Evolutionary conservation across 2,113 vertebrate genomes (phyloP).

Genomic region (Epinephelus moara): DNA sequence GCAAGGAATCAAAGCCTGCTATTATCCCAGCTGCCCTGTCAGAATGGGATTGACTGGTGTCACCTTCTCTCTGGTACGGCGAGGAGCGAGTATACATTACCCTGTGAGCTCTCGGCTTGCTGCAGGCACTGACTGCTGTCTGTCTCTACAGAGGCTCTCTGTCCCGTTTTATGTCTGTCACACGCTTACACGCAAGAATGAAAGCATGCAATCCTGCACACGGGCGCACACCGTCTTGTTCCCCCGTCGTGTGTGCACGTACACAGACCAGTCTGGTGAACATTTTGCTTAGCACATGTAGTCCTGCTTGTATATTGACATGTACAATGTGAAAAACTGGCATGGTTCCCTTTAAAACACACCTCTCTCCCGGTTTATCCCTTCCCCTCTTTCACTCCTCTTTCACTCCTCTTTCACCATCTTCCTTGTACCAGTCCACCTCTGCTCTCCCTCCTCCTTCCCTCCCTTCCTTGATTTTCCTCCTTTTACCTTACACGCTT

Average conservation of each 20-base stretch:
- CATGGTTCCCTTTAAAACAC: slow-evolving; percentile 19
- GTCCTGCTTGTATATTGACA: slow-evolving; percentile 32
- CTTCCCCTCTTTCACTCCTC: slow-evolving; percentile 6
- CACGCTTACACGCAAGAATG: slow-evolving; percentile 64
- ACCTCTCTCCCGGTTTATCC: slow-evolving; percentile 12
- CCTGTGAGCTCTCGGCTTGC: slow-evolving; percentile 78
- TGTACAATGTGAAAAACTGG: slow-evolving; percentile 10
- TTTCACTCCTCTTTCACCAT: slow-evolving; percentile 31
- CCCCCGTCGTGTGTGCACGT: background rate
- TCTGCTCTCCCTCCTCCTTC: slow-evolving; percentile 25
- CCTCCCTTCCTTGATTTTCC: slow-evolving; percentile 19
- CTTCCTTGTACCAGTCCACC: slow-evolving; percentile 23
- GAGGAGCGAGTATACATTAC: slow-evolving; percentile 75
- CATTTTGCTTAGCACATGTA: slow-evolving; percentile 20
- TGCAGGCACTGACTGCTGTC: slow-evolving; percentile 79
- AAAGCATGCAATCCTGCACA: slow-evolving; percentile 61
- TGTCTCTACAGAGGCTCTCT: slow-evolving; percentile 72
- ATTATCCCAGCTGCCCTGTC: slow-evolving; percentile 83
- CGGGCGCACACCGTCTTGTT: slow-evolving; percentile 34
- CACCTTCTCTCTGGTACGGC: slow-evolving; percentile 78
- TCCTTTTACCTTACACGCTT: slow-evolving; percentile 28
- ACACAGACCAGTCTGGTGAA: background rate
- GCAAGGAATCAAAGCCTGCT: slow-evolving; percentile 78
- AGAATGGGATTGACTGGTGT: slow-evolving; percentile 80
- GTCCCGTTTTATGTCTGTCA: slow-evolving; percentile 77